Conservation (phyloP, 2,113 vertebrate species). For the Raja brachyura region DNA sequence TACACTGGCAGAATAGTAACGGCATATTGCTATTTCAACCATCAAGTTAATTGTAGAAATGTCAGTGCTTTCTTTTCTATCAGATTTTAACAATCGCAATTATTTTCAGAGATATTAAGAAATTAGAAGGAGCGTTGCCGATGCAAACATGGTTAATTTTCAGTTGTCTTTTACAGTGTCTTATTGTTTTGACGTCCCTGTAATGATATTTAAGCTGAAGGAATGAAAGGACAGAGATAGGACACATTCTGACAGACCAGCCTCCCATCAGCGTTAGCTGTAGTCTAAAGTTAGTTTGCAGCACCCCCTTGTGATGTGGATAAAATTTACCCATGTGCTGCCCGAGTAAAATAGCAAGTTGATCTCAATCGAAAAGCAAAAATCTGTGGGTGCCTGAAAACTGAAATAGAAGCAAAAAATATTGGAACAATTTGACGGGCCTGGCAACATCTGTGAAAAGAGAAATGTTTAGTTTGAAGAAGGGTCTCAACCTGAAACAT, state of each 20-base stretch:
- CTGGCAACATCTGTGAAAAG: no score
- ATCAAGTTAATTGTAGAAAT: background rate
- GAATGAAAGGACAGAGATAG: background rate
- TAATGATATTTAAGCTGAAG: background rate
- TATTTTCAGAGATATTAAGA: background rate
- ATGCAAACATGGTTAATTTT: background rate
- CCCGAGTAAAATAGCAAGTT: background rate
- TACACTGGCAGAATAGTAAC: background rate
- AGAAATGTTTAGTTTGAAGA: background rate
- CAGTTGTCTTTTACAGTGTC: background rate
- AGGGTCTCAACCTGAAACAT: no score
- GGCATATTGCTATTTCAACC: background rate
- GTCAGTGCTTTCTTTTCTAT: background rate
- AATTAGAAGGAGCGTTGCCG: background rate
- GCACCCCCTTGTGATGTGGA: slow-evolving; percentile 16
- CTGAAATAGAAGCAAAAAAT: no score
- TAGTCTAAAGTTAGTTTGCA: background rate
- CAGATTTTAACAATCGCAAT: background rate
- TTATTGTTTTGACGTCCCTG: background rate
- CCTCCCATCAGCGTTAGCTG: background rate
- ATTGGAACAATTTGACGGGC: no score
- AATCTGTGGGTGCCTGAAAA: no score
- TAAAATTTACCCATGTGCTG: background rate
- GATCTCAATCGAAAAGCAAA: no score
- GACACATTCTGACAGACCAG: background rate